A percentile compares a stretch with the other conserved stretches of the same genome.
Conservation (phyloP, 2,888 invertebrate species). For the Carterocephalus palaemon region DNA sequence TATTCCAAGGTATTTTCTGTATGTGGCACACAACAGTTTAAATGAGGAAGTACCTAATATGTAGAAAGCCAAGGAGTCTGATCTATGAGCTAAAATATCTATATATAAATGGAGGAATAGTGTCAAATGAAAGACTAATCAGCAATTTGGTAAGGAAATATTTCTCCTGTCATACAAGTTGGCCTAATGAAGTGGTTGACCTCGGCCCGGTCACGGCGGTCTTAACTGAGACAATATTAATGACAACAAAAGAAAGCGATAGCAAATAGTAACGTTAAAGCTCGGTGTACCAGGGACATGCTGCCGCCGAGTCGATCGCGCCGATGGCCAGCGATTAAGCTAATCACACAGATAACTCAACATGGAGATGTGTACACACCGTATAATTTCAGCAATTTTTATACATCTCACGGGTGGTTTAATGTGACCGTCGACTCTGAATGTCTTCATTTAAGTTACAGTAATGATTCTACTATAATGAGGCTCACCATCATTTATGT, state of each 20-base stretch:
- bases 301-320: conserved; percentile 37
- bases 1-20: no score
- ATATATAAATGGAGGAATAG: no score
- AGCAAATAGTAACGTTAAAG: conserved; percentile 53
- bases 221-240: conserved; percentile 44
- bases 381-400: conserved; percentile 70
- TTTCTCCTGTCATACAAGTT: conserved; percentile 33
- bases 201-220: conserved; percentile 42
- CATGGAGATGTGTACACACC: conserved; percentile 44
- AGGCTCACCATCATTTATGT: not conserved
- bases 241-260: conserved; percentile 52
- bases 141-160: conserved; percentile 30
- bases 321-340: conserved; percentile 57
- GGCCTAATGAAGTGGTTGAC: conserved; percentile 47
- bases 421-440: conserved; percentile 42
- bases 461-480: conserved; percentile 28
- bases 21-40: no score
- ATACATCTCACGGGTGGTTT: conserved; percentile 59
- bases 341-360: conserved; percentile 67
- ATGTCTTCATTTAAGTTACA: conserved; percentile 49
- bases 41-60: no score
- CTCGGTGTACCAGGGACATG: conserved; percentile 43
- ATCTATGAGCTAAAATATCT: no score
- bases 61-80: no score
- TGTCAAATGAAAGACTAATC: conserved; percentile 9